Conservation (phyloP, 2,113 vertebrate genomes). For the Sinocyclocheilus anophthalmus region DNA sequence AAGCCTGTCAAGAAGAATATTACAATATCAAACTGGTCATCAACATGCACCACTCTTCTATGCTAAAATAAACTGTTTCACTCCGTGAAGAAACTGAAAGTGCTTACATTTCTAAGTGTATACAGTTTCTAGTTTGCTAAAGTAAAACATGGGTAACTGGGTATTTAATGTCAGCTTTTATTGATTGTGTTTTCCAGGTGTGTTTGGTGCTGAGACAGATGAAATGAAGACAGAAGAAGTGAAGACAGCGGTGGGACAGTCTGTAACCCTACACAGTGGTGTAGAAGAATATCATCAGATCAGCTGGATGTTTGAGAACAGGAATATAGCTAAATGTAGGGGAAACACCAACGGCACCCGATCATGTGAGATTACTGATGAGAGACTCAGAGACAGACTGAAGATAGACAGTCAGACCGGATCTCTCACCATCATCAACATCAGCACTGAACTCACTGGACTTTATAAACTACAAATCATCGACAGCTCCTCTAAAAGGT, state of each 20-base stretch:
- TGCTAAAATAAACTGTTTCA: not conserved
- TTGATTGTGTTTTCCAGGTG: not conserved
- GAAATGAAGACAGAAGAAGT: not conserved
- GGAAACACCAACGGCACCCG: rapidly evolving
- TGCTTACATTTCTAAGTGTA: not conserved
- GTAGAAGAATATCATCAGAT: not conserved
- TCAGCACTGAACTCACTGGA: not conserved
- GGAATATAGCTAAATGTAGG: not conserved
- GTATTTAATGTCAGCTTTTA: not conserved
- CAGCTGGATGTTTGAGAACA: not conserved
- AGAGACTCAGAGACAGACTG: not conserved
- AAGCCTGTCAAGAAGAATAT: too few relatives aligned
- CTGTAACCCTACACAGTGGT: not conserved
- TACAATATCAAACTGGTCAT: too few relatives aligned
- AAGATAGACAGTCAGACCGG: not conserved
- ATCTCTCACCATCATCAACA: not conserved
- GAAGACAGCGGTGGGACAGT: too few relatives aligned
- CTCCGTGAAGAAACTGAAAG: too few relatives aligned
- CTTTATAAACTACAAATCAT: not conserved
- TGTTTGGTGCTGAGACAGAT: not conserved
- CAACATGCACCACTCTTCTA: not conserved
- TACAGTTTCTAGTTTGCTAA: not conserved
- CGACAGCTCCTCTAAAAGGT: too few relatives aligned
- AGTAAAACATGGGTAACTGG: not conserved
- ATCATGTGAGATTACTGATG: not conserved